Evolutionary conservation across 2,113 vertebrate species (phyloP).

Genomic region (Ceuthmochares aereus): DNA sequence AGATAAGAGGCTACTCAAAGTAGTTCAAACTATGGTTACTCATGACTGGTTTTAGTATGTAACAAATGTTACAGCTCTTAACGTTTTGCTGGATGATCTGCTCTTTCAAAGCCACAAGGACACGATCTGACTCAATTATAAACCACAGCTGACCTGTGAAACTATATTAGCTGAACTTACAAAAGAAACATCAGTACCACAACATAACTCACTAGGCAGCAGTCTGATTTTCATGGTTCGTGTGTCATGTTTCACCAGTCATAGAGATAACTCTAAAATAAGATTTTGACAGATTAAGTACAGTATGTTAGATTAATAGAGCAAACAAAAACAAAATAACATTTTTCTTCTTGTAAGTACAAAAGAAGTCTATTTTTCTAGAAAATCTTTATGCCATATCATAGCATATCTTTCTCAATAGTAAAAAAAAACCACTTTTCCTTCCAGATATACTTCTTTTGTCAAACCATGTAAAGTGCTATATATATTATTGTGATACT

Average conservation of each 20-base stretch:
- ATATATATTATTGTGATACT: background rate
- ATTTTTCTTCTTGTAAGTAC: background rate
- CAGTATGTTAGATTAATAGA: constrained; percentile 42
- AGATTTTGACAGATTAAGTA: constrained; percentile 36
- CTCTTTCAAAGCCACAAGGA: constrained; percentile 39
- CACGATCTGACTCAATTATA: constrained; percentile 47
- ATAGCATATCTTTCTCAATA: background rate
- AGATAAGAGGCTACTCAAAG: background rate
- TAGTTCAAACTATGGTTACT: background rate
- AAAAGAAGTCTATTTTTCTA: background rate
- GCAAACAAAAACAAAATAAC: constrained; percentile 22
- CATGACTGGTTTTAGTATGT: background rate
- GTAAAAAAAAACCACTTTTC: background rate
- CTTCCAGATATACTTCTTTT: background rate
- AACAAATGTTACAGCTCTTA: background rate
- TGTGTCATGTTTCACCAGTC: constrained; percentile 10
- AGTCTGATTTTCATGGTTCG: constrained; percentile 35
- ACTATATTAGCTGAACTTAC: constrained; percentile 28
- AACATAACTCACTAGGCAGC: background rate
- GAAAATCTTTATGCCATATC: background rate
- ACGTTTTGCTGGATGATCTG: background rate
- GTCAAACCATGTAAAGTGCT: background rate
- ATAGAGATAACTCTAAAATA: constrained; percentile 1
- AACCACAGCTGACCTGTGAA: constrained; percentile 54
- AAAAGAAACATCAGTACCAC: constrained; percentile 10